These are phyloP conservation scores for Ammospiza maritima DNA, from an alignment of 2,797 vertebrate genomes.

Conservation along the genomic window DNA sequence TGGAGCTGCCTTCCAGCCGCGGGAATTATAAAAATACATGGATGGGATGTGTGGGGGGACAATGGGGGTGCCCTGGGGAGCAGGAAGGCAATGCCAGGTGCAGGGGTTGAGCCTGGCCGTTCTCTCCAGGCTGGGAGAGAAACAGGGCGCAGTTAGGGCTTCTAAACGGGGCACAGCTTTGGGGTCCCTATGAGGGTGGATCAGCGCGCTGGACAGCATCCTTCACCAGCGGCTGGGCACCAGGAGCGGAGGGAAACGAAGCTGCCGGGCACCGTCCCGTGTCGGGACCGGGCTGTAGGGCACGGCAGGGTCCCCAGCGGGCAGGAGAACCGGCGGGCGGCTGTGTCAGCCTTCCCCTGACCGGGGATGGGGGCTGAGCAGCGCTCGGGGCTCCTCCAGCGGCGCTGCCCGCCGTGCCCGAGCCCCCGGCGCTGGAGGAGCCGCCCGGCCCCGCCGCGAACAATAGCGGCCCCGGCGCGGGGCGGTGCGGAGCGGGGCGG, in stretches of 20 bases:
- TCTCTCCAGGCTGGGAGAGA: not conserved
- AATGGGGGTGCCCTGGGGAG: not conserved
- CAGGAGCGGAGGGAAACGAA: accelerated
- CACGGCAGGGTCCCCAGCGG: not conserved
- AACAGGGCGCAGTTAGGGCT: not conserved
- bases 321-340: not conserved
- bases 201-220: not conserved
- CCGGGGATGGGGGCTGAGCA: too few relatives aligned
- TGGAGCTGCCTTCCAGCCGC: not conserved
- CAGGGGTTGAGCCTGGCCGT: not conserved
- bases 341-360: not conserved
- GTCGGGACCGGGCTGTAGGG: not conserved
- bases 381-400: not conserved
- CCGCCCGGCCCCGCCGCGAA: slow-evolving; percentile 39
- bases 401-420: not conserved
- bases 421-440: not conserved
- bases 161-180: accelerated
- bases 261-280: not conserved
- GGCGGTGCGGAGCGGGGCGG: slow-evolving; percentile 57
- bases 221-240: not conserved
- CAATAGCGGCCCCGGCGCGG: slow-evolving; percentile 60
- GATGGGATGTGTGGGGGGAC: not conserved
- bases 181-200: not conserved
- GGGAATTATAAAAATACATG: accelerated
- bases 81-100: not conserved